Conservation (phyloP, 2,797 vertebrate genomes). For the Microchirus variegatus region DNA sequence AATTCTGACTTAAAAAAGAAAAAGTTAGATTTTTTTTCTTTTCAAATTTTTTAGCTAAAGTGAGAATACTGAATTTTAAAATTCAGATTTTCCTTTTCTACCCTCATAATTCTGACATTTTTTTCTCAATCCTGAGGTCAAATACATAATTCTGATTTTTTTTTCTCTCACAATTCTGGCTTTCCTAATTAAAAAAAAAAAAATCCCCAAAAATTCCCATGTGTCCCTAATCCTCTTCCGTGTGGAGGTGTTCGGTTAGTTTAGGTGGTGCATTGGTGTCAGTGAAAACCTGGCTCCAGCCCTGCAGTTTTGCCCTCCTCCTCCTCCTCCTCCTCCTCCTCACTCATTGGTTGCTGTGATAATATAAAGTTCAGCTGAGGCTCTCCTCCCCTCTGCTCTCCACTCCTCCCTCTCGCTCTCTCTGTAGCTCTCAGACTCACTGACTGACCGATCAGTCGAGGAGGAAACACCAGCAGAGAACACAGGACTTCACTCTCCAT, state of each 20-base stretch:
- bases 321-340: slow-evolving; percentile 19
- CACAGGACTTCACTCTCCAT: slow-evolving; percentile 8
- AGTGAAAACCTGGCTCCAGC: background rate
- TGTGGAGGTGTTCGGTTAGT: background rate
- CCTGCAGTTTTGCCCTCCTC: slow-evolving; percentile 4
- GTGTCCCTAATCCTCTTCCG: no score
- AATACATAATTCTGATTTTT: no score
- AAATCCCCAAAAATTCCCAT: no score
- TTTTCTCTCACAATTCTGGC: no score
- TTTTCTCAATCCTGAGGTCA: no score
- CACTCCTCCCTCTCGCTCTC: slow-evolving; percentile 15
- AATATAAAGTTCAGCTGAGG: slow-evolving; percentile 80
- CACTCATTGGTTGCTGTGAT: slow-evolving; percentile 77
- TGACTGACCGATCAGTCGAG: background rate
- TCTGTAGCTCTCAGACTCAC: slow-evolving; percentile 5
- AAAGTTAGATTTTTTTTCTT: no score
- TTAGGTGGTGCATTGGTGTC: background rate
- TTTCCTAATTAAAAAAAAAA: no score
- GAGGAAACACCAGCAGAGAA: background rate
- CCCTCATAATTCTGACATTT: no score
- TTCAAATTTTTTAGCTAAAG: no score
- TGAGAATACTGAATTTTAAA: no score
- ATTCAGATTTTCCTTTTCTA: no score
- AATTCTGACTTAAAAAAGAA: no score
- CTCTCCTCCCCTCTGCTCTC: background rate